Percentiles rank a stretch among this genome's conserved stretches.
Evolutionary conservation across 1,140 invertebrate species (phyloP).

Genomic region (Euura lappo): DNA sequence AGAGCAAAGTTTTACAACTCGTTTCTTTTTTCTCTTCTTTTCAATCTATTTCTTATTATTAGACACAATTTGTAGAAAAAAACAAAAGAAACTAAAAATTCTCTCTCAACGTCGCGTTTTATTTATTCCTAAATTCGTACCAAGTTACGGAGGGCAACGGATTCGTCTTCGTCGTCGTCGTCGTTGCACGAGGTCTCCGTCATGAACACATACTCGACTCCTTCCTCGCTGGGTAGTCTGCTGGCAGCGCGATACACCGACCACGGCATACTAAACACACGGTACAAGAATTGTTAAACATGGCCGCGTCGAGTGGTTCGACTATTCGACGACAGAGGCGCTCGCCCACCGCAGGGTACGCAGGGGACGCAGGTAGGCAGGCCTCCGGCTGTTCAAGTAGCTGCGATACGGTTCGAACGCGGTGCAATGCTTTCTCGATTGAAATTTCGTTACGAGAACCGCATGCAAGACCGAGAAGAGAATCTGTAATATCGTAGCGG

Average conservation of each 20-base stretch:
- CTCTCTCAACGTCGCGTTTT: too few species aligned
- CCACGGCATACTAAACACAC: slow-evolving; percentile 41
- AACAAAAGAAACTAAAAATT: too few species aligned
- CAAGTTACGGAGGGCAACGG: too few species aligned
- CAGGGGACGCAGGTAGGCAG: not conserved
- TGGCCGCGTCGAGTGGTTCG: slow-evolving; percentile 33
- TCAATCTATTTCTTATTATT: not conserved
- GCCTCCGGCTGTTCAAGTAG: not conserved
- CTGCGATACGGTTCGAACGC: slow-evolving; percentile 4
- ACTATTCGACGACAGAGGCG: slow-evolving; percentile 29
- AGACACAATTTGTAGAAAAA: too few species aligned
- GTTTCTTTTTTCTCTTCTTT: not conserved
- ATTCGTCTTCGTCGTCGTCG: not conserved
- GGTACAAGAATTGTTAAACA: slow-evolving; percentile 43
- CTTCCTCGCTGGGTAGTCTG: slow-evolving; percentile 1
- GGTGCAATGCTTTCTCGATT: slow-evolving; percentile 1
- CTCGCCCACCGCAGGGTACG: slow-evolving; percentile 9
- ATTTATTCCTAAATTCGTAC: too few species aligned
- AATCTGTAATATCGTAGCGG: not conserved
- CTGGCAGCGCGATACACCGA: not conserved
- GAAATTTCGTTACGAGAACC: not conserved
- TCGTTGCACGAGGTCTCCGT: slow-evolving; percentile 37
- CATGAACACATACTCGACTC: slow-evolving; percentile 33
- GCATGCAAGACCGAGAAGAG: not conserved
- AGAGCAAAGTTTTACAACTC: too few species aligned